Conservation (phyloP, 2,888 invertebrate species). For the Tipula lateralis region DNA sequence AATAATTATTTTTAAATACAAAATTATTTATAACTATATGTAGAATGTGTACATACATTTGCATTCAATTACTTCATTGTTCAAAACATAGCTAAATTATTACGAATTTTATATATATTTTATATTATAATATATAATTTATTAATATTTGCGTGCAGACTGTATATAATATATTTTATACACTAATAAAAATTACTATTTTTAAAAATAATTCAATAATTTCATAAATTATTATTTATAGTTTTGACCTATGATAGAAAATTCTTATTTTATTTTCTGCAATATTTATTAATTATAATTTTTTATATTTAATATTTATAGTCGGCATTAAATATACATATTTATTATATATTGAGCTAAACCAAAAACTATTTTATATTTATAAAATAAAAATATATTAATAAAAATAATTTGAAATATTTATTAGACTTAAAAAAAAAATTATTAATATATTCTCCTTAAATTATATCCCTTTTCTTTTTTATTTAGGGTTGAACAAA, state of each 20-base stretch:
- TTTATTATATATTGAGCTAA: neutral
- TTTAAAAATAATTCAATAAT: neutral
- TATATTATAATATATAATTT: neutral
- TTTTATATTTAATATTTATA: neutral
- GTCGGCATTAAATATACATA: neutral
- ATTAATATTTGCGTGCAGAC: constrained; percentile 19
- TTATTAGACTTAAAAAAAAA: neutral
- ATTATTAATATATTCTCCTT: neutral
- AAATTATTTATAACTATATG: neutral
- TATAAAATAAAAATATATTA: neutral
- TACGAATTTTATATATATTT: neutral
- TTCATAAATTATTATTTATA: constrained; percentile 19
- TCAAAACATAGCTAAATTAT: neutral
- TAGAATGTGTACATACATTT: neutral
- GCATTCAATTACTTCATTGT: neutral
- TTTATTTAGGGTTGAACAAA: neutral
- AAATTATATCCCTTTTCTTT: neutral
- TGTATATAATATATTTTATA: neutral
- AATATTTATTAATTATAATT: neutral
- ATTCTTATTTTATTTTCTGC: neutral
- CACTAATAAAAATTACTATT: neutral
- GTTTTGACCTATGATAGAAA: neutral
- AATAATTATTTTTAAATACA: neutral
- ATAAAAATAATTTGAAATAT: neutral
- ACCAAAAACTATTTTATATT: neutral